Percentiles rank a stretch among this genome's conserved stretches.
Conservation (phyloP, 1,140 invertebrate genomes). For the Melitaea cinxia region DNA sequence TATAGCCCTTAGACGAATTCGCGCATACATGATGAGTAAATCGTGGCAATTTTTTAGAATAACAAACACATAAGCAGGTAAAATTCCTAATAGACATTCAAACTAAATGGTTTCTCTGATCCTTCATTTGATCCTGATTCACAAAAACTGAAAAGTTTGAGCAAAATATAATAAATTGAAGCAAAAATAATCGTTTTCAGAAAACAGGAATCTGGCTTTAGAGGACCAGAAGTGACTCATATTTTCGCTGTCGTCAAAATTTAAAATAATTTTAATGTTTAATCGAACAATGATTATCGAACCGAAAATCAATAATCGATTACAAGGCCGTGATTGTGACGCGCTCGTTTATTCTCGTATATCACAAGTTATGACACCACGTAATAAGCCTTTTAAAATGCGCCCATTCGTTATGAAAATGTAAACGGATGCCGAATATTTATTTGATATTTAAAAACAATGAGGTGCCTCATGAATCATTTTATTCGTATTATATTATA, state of each 20-base stretch:
- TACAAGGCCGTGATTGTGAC: conserved; percentile 20
- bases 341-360: conserved; percentile 37
- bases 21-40: no score
- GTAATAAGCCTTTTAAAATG: conserved; percentile 73
- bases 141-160: no score
- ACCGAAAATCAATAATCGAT: conserved; percentile 35
- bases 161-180: no score
- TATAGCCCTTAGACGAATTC: no score
- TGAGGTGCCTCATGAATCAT: conserved; percentile 21
- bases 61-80: no score
- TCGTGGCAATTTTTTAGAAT: no score
- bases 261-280: conserved; percentile 1
- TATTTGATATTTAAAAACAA: conserved; percentile 61
- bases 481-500: neutral
- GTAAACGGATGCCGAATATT: conserved; percentile 60
- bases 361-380: conserved; percentile 45
- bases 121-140: no score
- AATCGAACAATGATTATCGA: conserved; percentile 24
- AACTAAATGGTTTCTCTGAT: no score
- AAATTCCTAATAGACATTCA: no score
- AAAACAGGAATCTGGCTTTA: no score
- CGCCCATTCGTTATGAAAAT: conserved; percentile 64
- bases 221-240: no score
- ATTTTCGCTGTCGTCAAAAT: neutral
- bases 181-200: no score